Conservation (phyloP, 2,888 invertebrate genomes). For the Orthosia incerta region DNA sequence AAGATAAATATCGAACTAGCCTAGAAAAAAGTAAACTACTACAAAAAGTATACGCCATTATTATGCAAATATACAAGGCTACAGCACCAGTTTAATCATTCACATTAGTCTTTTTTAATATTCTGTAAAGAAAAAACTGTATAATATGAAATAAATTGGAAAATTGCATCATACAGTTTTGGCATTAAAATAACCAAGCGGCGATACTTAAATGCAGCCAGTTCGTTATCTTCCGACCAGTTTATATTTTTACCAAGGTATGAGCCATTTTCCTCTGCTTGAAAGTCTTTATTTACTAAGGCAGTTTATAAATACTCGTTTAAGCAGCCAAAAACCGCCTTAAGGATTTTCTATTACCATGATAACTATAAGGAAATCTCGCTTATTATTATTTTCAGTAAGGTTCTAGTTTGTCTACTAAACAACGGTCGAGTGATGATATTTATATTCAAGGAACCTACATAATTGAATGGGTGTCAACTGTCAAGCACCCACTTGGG, state of each 20-base stretch:
- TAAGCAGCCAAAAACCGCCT: neutral
- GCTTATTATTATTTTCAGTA: neutral
- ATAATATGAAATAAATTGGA: neutral
- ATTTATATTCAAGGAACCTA: neutral
- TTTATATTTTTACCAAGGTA: too few species aligned
- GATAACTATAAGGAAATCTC: too few species aligned
- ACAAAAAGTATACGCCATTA: neutral
- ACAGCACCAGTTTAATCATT: neutral
- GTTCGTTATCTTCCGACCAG: too few species aligned
- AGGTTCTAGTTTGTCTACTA: neutral
- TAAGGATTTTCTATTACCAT: too few species aligned
- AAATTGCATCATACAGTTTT: slow-evolving; percentile 6
- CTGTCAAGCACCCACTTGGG: neutral
- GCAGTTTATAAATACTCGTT: too few species aligned
- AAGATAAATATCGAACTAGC: neutral
- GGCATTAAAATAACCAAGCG: too few species aligned
- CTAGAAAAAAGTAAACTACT: too few species aligned
- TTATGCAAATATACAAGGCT: neutral
- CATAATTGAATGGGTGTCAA: neutral
- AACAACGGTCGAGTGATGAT: neutral
- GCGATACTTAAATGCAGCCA: too few species aligned
- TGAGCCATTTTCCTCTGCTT: too few species aligned
- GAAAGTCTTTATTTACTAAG: too few species aligned
- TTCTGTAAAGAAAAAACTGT: neutral
- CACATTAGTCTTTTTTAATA: neutral